Percentiles rank a stretch among this genome's conserved stretches.
These are phyloP conservation scores for Eurypyga helias DNA, from an alignment of 2,113 vertebrate species.

Conservation along the genomic window DNA sequence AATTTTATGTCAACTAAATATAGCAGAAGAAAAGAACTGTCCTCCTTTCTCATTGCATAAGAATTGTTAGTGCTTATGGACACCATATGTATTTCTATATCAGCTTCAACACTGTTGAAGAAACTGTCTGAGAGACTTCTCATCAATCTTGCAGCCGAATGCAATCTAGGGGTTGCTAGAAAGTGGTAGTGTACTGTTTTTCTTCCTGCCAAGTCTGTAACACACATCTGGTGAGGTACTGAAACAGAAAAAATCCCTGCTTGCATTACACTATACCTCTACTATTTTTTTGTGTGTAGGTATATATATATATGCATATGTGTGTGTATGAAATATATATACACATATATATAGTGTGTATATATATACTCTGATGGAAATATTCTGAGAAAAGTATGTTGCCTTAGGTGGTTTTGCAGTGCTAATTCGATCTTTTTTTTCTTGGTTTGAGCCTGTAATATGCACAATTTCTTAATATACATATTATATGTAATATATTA, in stretches of 20 bases:
- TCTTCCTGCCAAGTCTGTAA: neutral
- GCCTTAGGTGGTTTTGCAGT: neutral
- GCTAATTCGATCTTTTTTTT: neutral
- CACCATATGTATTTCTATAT: neutral
- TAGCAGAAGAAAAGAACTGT: neutral
- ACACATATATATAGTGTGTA: neutral
- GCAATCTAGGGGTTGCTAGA: neutral
- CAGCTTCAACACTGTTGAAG: neutral
- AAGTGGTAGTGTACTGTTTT: no score
- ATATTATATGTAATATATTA: neutral
- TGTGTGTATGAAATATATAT: neutral
- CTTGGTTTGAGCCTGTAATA: neutral
- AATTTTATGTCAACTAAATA: neutral
- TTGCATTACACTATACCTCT: neutral
- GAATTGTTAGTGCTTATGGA: neutral
- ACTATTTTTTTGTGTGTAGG: fast-evolving
- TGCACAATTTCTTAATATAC: neutral
- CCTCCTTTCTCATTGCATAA: neutral
- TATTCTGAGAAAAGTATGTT: neutral
- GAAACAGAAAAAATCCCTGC: neutral
- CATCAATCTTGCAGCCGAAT: neutral
- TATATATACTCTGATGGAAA: neutral
- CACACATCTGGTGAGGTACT: fast-evolving
- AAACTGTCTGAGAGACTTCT: neutral
- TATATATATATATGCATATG: fast-evolving